Conservation (phyloP, 2,888 invertebrate species). For the Mythimna albipuncta region DNA sequence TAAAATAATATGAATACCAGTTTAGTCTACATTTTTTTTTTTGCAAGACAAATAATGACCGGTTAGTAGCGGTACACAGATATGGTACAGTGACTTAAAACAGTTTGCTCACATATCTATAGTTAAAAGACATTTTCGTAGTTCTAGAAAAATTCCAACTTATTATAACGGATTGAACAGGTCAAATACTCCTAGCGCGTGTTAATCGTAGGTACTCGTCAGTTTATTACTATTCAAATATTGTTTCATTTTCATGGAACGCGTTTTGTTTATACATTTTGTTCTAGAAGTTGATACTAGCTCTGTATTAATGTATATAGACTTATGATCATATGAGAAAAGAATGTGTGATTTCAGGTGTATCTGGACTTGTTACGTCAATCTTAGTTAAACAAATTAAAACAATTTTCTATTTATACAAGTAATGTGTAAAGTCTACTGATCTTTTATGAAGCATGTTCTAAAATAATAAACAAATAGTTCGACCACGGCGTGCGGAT, state of each 20-base stretch:
- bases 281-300: constrained; percentile 30
- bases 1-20: constrained; percentile 20
- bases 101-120: not conserved
- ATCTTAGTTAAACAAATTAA: constrained; percentile 21
- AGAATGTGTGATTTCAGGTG: constrained; percentile 6
- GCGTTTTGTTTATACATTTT: constrained; percentile 17
- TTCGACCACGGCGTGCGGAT: not conserved
- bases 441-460: constrained; percentile 20
- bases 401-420: constrained; percentile 19
- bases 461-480: constrained; percentile 33
- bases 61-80: constrained; percentile 24
- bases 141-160: constrained; percentile 29
- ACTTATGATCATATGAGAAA: constrained; percentile 17
- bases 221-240: constrained; percentile 51
- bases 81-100: constrained; percentile 2
- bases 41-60: constrained; percentile 12
- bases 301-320: constrained; percentile 1
- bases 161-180: constrained; percentile 17
- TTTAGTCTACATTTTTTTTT: not conserved
- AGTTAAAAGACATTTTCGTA: not conserved
- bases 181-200: constrained; percentile 30
- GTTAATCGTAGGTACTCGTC: constrained; percentile 12
- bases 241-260: constrained; percentile 37
- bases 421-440: constrained; percentile 9
- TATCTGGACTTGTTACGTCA: constrained; percentile 22